Base-by-base conservation (phyloP, 2,113 vertebrate genomes). In the Tragulus kanchil region DNA sequence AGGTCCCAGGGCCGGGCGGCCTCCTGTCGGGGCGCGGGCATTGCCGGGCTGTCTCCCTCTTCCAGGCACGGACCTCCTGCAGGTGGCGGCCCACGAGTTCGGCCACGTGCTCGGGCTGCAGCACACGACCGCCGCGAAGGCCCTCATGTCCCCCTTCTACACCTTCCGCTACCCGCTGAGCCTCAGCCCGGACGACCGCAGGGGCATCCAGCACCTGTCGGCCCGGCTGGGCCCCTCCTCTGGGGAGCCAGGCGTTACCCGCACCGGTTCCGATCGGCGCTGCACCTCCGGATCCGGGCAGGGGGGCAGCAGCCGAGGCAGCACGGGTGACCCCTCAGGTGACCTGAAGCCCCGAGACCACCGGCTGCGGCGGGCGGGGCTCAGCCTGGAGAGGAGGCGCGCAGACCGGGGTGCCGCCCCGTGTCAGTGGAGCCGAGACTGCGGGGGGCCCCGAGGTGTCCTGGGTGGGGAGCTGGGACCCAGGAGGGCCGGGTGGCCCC, bases 131-230 rank as follows among this genome's bases (percentile, higher is more conserved):
- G 99, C 98, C 75, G 99, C 99, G 13, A 99, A 99, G 26, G 99
- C 99, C 14, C 97, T 99, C 85, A 99, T 99, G 99, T 99, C 99
- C 3, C 99, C 99, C 5, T 99, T 99, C 98, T 99, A 99, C 93
- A 99, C 98, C 96, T 99, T 99, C 98, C 99, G 99, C 83, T 99
- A 99, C 98, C 99, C 99, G 0, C 98, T 99, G 58, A 98, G 97
- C 89, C 99, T 99, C 95, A 99, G 99, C 13, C 99, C 99, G 62
- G 99, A 99, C 0, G 99, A 99, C 98, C 99, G 97, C 83, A 98
- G 97, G 58, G 99, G 99, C 12, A 99, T 99, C 97, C 99, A 99
- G 98, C 98, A 99, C 87, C 98, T 99, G 67, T 99, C 91, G 85
- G 86, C 97, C 9, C 92, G 12, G 26, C 36, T 1, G 1, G 67